Conservation (phyloP, 1,140 invertebrate genomes). For the Drosophila repleta region DNA sequence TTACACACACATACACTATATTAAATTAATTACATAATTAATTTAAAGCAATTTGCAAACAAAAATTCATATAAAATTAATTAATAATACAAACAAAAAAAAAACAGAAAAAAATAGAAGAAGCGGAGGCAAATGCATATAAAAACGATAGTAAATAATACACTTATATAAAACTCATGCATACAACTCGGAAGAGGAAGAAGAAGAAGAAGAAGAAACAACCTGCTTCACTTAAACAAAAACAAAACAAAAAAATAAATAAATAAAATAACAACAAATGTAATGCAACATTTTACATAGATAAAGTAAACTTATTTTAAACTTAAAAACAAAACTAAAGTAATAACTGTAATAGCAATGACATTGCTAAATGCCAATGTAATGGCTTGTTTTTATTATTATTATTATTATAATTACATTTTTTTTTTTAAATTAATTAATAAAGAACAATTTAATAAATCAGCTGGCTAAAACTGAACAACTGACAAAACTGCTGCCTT, state of each 20-base stretch:
- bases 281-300: slow-evolving; percentile 48
- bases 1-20: slow-evolving; percentile 8
- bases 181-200: slow-evolving; percentile 22
- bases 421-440: slow-evolving; percentile 47
- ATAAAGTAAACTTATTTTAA: slow-evolving; percentile 47
- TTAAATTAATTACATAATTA: slow-evolving; percentile 35
- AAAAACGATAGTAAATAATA: slow-evolving; percentile 46
- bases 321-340: slow-evolving; percentile 33
- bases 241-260: slow-evolving; percentile 4
- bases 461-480: slow-evolving; percentile 22
- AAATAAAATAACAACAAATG: slow-evolving; percentile 28
- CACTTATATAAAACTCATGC: slow-evolving; percentile 41
- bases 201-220: neutral
- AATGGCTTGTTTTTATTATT: slow-evolving; percentile 53
- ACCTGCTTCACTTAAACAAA: neutral
- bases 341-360: slow-evolving; percentile 53
- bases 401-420: slow-evolving; percentile 39
- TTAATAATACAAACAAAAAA: slow-evolving; percentile 1
- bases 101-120: slow-evolving; percentile 3
- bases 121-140: slow-evolving; percentile 15
- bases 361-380: slow-evolving; percentile 39
- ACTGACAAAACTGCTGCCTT: slow-evolving; percentile 33
- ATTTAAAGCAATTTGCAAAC: slow-evolving; percentile 41
- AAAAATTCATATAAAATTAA: slow-evolving; percentile 21
- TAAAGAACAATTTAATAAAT: slow-evolving; percentile 29